Evolutionary conservation across 1,140 invertebrate species (phyloP).

Genomic region (Atta colombica): DNA sequence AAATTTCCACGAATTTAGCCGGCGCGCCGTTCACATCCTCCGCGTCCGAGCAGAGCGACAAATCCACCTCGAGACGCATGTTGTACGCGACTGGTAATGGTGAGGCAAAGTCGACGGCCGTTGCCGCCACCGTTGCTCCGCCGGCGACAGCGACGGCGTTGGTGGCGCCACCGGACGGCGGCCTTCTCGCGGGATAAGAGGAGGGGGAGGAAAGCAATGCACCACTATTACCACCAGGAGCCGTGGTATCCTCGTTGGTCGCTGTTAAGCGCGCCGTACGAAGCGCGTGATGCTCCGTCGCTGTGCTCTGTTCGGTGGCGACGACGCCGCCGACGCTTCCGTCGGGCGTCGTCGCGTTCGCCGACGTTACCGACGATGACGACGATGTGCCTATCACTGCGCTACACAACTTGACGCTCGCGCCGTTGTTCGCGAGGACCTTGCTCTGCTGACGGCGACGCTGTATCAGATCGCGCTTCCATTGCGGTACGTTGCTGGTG

Average conservation of each 20-base stretch:
- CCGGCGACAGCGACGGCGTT: not conserved
- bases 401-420: conserved; percentile 74
- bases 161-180: conserved; percentile 67
- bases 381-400: conserved; percentile 64
- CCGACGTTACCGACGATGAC: conserved; percentile 31
- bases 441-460: conserved; percentile 86
- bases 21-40: conserved; percentile 79
- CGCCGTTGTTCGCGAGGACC: conserved; percentile 79
- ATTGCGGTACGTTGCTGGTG: conserved; percentile 86
- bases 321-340: not conserved
- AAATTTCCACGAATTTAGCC: conserved; percentile 54
- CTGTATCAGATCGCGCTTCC: conserved; percentile 92
- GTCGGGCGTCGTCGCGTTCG: conserved; percentile 42
- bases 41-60: conserved; percentile 80
- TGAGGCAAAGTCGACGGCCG: conserved; percentile 44
- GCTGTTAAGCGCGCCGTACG: not conserved
- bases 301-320: conserved; percentile 26
- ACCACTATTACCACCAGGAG: conserved; percentile 38
- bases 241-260: conserved; percentile 37
- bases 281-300: conserved; percentile 53
- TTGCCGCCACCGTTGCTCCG: conserved; percentile 14
- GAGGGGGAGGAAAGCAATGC: conserved; percentile 62
- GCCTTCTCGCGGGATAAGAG: conserved; percentile 53
- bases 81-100: conserved; percentile 82
- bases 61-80: conserved; percentile 85